A percentile compares a stretch with the other conserved stretches of the same genome.
Conservation (phyloP, 2,888 invertebrate genomes). For the Sarcophaga rosellei region DNA sequence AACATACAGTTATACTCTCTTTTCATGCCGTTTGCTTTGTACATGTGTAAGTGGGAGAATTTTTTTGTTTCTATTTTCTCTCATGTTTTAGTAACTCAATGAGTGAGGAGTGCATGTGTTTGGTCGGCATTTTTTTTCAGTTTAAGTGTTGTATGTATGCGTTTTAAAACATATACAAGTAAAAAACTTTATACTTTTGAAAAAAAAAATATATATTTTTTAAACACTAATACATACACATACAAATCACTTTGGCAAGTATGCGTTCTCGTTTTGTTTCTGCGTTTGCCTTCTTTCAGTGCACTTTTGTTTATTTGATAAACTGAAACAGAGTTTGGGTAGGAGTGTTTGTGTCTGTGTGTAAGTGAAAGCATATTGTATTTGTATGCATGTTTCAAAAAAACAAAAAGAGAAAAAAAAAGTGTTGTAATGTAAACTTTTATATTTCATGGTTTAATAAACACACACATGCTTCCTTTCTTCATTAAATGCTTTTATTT, state of each 20-base stretch:
- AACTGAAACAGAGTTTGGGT: not conserved
- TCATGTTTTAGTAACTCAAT: too few species aligned
- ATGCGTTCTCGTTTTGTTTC: slow-evolving; percentile 5
- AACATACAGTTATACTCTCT: not conserved
- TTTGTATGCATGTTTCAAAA: slow-evolving; percentile 42
- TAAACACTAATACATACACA: not conserved
- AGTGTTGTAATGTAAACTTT: slow-evolving; percentile 58
- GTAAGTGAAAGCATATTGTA: slow-evolving; percentile 8
- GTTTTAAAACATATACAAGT: too few species aligned
- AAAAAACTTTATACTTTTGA: too few species aligned
- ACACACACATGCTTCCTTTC: slow-evolving; percentile 53
- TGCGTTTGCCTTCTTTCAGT: slow-evolving; percentile 4
- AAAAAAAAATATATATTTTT: too few species aligned
- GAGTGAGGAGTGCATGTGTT: too few species aligned
- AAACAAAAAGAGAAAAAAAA: not conserved
- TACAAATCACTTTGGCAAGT: slow-evolving; percentile 11
- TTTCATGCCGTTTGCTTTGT: too few species aligned
- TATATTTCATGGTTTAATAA: slow-evolving; percentile 56
- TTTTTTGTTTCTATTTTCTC: too few species aligned
- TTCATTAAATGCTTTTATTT: not conserved
- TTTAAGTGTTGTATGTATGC: too few species aligned
- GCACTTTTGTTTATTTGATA: not conserved
- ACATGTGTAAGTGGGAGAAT: too few species aligned
- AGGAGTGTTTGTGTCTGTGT: not conserved
- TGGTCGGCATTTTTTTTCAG: too few species aligned